Percentiles rank a stretch among this genome's conserved stretches.
Conservation (phyloP, 2,888 invertebrate species). For the Clistopyga incitator region DNA sequence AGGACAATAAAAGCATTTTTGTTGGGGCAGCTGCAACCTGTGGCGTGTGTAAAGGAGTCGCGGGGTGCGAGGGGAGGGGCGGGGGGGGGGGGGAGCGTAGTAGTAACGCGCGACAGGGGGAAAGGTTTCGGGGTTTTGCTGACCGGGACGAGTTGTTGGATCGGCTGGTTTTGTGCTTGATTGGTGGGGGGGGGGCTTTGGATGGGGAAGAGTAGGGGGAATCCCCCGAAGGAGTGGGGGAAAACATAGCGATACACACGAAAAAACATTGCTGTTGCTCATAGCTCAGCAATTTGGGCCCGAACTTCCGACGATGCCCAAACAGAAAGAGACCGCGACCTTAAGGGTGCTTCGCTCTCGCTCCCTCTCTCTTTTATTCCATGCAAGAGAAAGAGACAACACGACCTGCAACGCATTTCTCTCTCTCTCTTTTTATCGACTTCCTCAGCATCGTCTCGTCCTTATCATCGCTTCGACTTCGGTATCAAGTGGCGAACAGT, state of each 20-base stretch:
- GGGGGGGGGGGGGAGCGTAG: conserved; percentile 44
- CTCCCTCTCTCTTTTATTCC: not conserved
- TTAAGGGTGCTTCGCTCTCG: too few relatives aligned
- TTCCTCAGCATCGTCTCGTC: too few relatives aligned
- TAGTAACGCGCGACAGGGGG: conserved; percentile 28
- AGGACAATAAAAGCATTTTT: conserved; percentile 75
- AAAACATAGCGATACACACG: conserved; percentile 3
- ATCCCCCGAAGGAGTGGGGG: not conserved
- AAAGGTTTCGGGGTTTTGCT: conserved; percentile 39
- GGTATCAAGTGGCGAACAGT: not conserved
- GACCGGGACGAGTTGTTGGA: conserved; percentile 35
- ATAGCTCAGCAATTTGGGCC: not conserved
- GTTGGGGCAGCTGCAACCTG: conserved; percentile 77
- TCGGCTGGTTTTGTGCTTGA: not conserved
- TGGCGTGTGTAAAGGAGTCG: conserved; percentile 66
- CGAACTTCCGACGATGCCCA: not conserved
- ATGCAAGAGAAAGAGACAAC: not conserved
- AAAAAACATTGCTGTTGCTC: conserved; percentile 17
- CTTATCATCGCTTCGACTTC: too few relatives aligned
- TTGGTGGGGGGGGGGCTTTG: not conserved
- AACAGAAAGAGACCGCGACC: not conserved
- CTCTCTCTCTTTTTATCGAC: too few relatives aligned
- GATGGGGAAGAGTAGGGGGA: not conserved
- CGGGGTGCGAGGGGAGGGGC: conserved; percentile 2
- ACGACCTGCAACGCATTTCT: too few relatives aligned